Base-by-base conservation (phyloP, 1,140 invertebrate genomes). In the Proctacanthus coquilletti region DNA sequence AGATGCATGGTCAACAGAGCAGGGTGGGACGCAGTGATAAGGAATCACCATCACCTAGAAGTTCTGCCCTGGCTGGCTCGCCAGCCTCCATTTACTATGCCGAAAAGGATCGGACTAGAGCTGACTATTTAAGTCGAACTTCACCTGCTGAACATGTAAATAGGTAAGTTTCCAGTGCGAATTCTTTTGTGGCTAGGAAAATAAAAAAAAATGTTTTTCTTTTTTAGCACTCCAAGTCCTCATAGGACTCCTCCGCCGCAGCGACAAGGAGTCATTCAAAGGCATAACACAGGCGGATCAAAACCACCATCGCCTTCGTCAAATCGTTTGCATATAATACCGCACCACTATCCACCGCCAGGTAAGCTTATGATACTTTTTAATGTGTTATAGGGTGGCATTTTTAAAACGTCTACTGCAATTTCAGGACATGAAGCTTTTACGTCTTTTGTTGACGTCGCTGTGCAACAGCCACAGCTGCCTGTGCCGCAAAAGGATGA, bases 361-460 rank as follows among this genome's bases (percentile, higher is more conserved):
- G 61, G 63, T 64, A 44, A 51, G 42, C 37, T 10, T 2, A n/a
- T 5, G 18, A 34, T 32, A 15, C 5, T 17, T 30, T 35, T 17
- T 5, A 19, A 17, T 17, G 36, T 33, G 14, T 20, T 13, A 32
- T 8, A 4, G n/a, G n/a, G n/a, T n/a, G n/a, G n/a, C n/a, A n/a
- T n/a, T n/a, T n/a, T 21, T n/a, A 4, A 8, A 20, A 18, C 13
- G n/a, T 37, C 20, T 9, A 6, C 21, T 32, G 20, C 15, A 35
- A 10, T 18, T 29, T 19, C 25, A 11, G 80, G 80, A 15, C 75
- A 88, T 50, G 85, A 89, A 56, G 84, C 85, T 0, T 74, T 91
- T 49, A 75, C 78, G 11, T 84, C 80, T 31, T 63, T 92, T 18
- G 86, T 89, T 2, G 84, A 92, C 50, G 80, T 85, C 5, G 85